Percentiles rank a stretch among this genome's conserved stretches.
phyloP scores from a whole-genome alignment of 2,888 invertebrate species.

The Papilio protenor region DNA sequence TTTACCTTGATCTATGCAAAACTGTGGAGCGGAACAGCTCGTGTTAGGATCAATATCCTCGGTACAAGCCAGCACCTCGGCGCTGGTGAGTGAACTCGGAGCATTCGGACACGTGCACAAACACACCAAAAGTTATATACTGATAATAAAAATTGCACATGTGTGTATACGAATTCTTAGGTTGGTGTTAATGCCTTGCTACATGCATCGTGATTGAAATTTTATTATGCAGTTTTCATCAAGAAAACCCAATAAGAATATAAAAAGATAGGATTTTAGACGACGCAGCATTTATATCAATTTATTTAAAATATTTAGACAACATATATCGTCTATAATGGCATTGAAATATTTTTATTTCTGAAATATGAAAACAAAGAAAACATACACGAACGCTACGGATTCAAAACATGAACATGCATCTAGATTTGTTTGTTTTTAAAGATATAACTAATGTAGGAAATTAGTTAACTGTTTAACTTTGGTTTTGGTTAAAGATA shows the following conservation, averaged over 20 bases:
- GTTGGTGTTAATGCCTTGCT: slow-evolving; percentile 17
- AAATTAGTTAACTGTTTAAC: neutral
- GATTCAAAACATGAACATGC: too few species aligned
- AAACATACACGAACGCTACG: too few species aligned
- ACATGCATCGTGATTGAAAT: neutral
- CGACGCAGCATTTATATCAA: too few species aligned
- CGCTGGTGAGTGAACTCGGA: slow-evolving; percentile 27
- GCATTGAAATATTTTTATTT: too few species aligned
- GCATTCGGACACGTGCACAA: slow-evolving; percentile 23
- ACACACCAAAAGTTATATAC: neutral
- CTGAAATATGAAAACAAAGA: too few species aligned
- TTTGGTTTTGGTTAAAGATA: too few species aligned
- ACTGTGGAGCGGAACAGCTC: slow-evolving; percentile 22
- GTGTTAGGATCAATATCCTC: slow-evolving; percentile 36
- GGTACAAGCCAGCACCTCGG: neutral
- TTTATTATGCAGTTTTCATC: neutral
- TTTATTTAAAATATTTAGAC: too few species aligned
- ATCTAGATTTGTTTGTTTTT: too few species aligned
- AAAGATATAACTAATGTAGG: neutral
- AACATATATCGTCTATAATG: too few species aligned
- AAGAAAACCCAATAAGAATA: neutral
- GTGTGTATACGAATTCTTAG: slow-evolving; percentile 37
- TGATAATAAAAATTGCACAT: neutral
- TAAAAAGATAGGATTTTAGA: neutral
- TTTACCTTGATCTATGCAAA: slow-evolving; percentile 34